Base-by-base conservation (phyloP, 2,113 vertebrate species). In the Pedetes capensis region DNA sequence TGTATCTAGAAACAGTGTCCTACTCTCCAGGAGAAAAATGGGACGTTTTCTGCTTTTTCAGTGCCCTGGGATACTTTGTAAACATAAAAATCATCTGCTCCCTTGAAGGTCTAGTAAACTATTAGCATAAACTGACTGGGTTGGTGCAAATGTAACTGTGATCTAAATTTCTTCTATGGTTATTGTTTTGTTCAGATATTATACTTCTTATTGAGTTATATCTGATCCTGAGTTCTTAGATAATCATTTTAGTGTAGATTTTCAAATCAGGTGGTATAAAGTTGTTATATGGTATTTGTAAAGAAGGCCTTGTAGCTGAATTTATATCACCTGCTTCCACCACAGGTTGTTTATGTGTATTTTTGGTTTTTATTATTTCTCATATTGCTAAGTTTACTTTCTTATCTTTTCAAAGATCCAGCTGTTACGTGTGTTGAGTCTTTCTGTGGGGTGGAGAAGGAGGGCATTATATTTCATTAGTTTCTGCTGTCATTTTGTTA, bases 401-500 rank as follows among this genome's bases (percentile, higher is more conserved):
- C 61, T 89, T 64, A 32, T 76, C 59, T 91, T 90, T 94, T 64
- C n/a, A 81, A 80, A 91, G 76, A 90, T 83, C 20, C 51, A 69
- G 29, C 6, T 76, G 88, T 71, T 63, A 39, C 6, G 55, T 64
- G 63, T 79, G 64, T 17, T 44, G 20, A 69, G 47, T 53, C 17
- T 74, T 72, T 72, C 14, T 4, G n/a, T 32, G 57, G 53, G 23
- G 8, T 11, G 11, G 14, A 4, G 23, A 39, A 72, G 22, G 74
- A 44, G 27, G 3, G 10, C 49, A 34, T 80, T 92, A 49, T 66
- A 11, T 69, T 47, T 94, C 87, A 95, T 84, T 87, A 69, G 34
- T 90, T 90, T 94, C 76, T 90, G 81, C 42, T 63, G 20, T 93
- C 91, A 87, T 80, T 87, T 92, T 87, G 94, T 72, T 87, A 90